Percentiles rank a stretch among this genome's conserved stretches.
Evolutionary conservation across 1,140 invertebrate genomes (phyloP).

Genomic region (Melanaphis sacchari): DNA sequence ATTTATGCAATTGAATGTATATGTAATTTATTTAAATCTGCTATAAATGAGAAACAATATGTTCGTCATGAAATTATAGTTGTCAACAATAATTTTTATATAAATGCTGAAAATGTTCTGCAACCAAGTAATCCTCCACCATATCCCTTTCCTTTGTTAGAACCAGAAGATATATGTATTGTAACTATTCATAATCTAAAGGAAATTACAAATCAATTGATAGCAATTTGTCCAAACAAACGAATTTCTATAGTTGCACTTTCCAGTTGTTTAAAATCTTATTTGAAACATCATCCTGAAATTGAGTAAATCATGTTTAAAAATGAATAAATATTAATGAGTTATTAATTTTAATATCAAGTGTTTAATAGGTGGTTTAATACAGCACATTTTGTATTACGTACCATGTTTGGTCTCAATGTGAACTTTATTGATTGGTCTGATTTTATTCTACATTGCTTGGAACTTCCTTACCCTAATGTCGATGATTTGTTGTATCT

Average conservation of each 20-base stretch:
- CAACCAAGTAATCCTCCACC: neutral
- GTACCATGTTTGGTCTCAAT: neutral
- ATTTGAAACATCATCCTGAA: neutral
- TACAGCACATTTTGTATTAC: neutral
- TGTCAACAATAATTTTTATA: neutral
- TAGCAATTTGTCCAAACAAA: neutral
- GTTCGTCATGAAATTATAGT: slow-evolving; percentile 38
- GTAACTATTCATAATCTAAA: neutral
- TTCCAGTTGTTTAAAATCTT: neutral
- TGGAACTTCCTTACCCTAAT: slow-evolving; percentile 14
- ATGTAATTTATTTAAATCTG: slow-evolving; percentile 24
- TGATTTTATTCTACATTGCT: slow-evolving; percentile 9
- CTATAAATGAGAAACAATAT: neutral
- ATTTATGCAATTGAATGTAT: neutral
- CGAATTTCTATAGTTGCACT: neutral
- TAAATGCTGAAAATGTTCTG: neutral
- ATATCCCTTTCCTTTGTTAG: slow-evolving; percentile 13
- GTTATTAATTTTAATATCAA: neutral
- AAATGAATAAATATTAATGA: neutral
- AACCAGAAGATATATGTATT: neutral
- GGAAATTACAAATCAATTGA: neutral
- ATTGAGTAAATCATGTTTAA: neutral
- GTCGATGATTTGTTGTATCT: slow-evolving; percentile 6
- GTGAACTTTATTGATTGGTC: slow-evolving; percentile 31
- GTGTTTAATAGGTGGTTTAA: neutral